Base-by-base conservation (phyloP, 2,113 vertebrate genomes). In the Cromileptes altivelis region DNA sequence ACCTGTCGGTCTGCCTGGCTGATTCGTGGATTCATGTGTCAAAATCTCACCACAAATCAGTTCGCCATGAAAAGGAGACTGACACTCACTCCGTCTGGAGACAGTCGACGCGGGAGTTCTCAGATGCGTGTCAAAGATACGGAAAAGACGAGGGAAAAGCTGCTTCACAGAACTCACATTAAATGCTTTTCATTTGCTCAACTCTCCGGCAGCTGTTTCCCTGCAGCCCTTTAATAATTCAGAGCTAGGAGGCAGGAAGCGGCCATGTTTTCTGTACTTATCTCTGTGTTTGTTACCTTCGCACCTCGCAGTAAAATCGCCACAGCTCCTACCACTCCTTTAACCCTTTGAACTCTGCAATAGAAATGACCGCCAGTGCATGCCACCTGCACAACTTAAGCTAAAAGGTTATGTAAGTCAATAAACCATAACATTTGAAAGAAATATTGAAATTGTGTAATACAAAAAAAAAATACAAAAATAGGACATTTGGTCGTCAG, bases 1-100 rank as follows among this genome's bases (percentile, higher is more conserved):
- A 57, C 72, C 84, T 77, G 88, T 91, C 90, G 4, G 74, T 8
- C 67, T 13, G 77, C 79, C 56, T 14, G 52, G 42, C 67, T 89
- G 94, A 93, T 91, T 90, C 86, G 88, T 80, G 81, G 87, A 90
- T 74, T 89, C 88, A 52, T 88, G 93, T 81, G 88, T 91, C 89
- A 85, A 85, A 85, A 87, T 80, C 80, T 87, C 74, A 55, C 85
- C 92, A 81, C 92, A 90, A 91, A 92, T 92, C 92, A 86, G 86
- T 68, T 79, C 62, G 81, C 73, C 56, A 30, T 74, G 78, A 86
- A 77, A 75, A 45, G 64, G n/a, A 71, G 85, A 60, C 67, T 58
- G 88, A 84, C 53, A 87, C 81, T 73, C 87, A 23, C 65, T 88
- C 45, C 2, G 52, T 88, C 71, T 67, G 2, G 57, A 84, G 62